A percentile compares a stretch with the other conserved stretches of the same genome.
phyloP scores from a whole-genome alignment of 2,888 invertebrate species.

The Perdita meconis region DNA sequence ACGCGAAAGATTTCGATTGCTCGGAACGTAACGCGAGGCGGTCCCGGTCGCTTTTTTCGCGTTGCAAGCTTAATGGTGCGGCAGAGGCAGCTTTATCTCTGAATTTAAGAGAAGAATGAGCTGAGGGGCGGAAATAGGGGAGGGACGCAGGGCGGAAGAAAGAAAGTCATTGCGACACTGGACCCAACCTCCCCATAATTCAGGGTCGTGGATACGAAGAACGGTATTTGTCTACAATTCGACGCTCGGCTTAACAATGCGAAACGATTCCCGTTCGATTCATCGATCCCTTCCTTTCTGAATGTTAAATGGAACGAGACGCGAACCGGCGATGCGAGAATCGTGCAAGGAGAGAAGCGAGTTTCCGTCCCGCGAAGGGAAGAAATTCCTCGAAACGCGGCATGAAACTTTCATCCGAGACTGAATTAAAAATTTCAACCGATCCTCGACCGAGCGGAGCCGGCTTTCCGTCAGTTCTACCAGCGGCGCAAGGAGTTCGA shows the following conservation, averaged over 20 bases:
- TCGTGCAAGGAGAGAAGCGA: conserved; percentile 19
- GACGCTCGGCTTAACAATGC: conserved; percentile 54
- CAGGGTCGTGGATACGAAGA: conserved; percentile 54
- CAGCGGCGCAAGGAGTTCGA: conserved; percentile 1
- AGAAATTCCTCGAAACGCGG: conserved; percentile 29
- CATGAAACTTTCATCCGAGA: conserved; percentile 49
- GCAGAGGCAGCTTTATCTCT: conserved; percentile 53
- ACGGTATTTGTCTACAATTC: conserved; percentile 50
- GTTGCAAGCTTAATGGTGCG: conserved; percentile 52
- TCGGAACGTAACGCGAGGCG: conserved; percentile 24
- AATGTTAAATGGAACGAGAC: conserved; percentile 64
- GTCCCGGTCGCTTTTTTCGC: conserved; percentile 28
- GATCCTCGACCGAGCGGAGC: background rate
- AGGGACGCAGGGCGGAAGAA: conserved; percentile 5
- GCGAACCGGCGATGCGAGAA: conserved; percentile 47
- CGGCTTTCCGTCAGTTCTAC: conserved; percentile 22
- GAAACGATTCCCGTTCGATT: conserved; percentile 50
- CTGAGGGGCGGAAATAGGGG: background rate
- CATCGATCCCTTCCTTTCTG: conserved; percentile 54
- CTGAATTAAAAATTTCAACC: conserved; percentile 52
- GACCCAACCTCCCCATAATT: conserved; percentile 42
- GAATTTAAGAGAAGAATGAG: conserved; percentile 47
- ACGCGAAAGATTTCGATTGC: conserved; percentile 21
- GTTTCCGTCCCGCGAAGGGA: conserved; percentile 11
- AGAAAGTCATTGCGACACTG: conserved; percentile 6